Conservation (phyloP, 2,888 invertebrate species). For the Geotrupes spiniger region DNA sequence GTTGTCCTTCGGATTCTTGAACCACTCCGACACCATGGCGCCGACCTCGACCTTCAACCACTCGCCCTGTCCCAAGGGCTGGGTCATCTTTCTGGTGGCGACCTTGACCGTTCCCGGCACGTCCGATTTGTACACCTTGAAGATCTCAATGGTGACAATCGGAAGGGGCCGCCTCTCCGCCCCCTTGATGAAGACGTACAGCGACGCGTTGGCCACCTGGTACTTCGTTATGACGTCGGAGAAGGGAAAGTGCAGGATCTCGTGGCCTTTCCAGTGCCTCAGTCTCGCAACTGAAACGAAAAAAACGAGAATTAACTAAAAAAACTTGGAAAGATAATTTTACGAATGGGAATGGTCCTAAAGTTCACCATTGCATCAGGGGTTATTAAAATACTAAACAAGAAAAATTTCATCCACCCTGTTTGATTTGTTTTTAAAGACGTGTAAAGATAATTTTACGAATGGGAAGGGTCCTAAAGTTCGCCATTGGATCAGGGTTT, state of each 20-base stretch:
- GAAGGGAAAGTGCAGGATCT: slow-evolving; percentile 70
- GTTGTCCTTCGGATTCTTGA: slow-evolving; percentile 69
- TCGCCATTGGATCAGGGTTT: too few species aligned
- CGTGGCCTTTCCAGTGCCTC: slow-evolving; percentile 65
- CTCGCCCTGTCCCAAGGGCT: slow-evolving; percentile 59
- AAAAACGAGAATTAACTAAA: slow-evolving; percentile 12
- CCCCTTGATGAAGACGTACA: slow-evolving; percentile 66
- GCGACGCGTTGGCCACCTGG: slow-evolving; percentile 65
- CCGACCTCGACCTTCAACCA: slow-evolving; percentile 77
- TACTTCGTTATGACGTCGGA: slow-evolving; percentile 68
- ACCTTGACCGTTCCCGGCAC: slow-evolving; percentile 38
- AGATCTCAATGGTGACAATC: slow-evolving; percentile 44
- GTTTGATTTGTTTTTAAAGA: too few species aligned
- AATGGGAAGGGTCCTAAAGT: too few species aligned
- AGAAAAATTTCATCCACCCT: too few species aligned
- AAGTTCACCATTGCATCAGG: too few species aligned
- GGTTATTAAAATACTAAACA: too few species aligned
- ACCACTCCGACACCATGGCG: slow-evolving; percentile 73
- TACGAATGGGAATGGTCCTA: too few species aligned
- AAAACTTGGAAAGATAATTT: neutral
- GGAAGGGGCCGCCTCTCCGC: slow-evolving; percentile 45
- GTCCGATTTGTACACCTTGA: slow-evolving; percentile 44
- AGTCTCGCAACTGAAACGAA: slow-evolving; percentile 61
- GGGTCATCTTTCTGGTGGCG: slow-evolving; percentile 49
- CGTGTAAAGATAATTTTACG: neutral